A percentile compares a stretch with the other conserved stretches of the same genome.
These are phyloP conservation scores for Macropis europaea DNA, from an alignment of 2,888 invertebrate species.

Conservation along the genomic window DNA sequence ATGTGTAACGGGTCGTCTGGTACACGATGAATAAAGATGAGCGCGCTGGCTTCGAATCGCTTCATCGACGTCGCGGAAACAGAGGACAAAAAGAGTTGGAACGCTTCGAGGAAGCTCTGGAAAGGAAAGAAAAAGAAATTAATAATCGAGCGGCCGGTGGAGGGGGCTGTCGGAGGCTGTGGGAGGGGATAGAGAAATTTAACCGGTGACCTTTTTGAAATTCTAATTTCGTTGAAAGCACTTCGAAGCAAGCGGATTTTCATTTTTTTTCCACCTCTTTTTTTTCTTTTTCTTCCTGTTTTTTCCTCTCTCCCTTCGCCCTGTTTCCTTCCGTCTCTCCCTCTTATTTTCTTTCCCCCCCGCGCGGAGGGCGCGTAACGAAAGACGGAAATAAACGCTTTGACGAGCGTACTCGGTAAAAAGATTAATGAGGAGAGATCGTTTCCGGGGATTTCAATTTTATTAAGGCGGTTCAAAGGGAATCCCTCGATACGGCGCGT, in stretches of 20 bases:
- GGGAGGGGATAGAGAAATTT: constrained; percentile 2
- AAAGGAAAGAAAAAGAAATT: constrained; percentile 50
- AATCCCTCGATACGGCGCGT: constrained; percentile 29
- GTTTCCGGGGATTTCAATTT: constrained; percentile 59
- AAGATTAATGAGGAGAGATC: constrained; percentile 62
- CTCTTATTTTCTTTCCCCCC: not conserved
- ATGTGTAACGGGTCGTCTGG: constrained; percentile 46
- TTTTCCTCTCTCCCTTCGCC: too few species aligned
- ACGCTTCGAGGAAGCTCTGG: too few species aligned
- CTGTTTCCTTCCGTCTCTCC: not conserved
- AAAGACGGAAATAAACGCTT: constrained; percentile 62
- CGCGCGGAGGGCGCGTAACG: not conserved
- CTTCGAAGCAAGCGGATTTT: constrained; percentile 53
- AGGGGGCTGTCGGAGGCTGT: not conserved
- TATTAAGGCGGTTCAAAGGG: constrained; percentile 58
- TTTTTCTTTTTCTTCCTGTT: not conserved
- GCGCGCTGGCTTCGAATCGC: constrained; percentile 47
- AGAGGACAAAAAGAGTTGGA: constrained; percentile 20
- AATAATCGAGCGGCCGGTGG: constrained; percentile 51
- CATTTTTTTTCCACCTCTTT: constrained; percentile 24
- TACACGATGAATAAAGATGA: constrained; percentile 65
- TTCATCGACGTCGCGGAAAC: constrained; percentile 54
- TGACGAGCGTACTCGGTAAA: constrained; percentile 50
- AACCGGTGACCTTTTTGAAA: constrained; percentile 56
- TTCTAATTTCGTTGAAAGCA: constrained; percentile 62